Conservation (phyloP, 2,797 vertebrate genomes). For the Setipinna tenuifilis region DNA sequence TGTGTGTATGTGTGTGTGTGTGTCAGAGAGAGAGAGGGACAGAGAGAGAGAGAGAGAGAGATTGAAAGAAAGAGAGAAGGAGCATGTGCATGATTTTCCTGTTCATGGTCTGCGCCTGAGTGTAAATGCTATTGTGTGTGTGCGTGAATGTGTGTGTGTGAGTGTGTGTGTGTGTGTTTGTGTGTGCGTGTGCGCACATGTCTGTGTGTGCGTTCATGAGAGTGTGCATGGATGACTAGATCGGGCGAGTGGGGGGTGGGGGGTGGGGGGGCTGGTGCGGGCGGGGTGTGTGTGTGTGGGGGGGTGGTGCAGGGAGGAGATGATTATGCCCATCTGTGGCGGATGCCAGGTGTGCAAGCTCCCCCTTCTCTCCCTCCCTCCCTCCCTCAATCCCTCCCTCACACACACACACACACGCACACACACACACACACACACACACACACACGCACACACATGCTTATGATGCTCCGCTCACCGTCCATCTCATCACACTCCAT, state of each 20-base stretch:
- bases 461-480: conserved; percentile 60
- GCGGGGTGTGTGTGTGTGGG: conserved; percentile 36
- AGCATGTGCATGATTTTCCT: neutral
- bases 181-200: conserved; percentile 35
- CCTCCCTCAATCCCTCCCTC: conserved; percentile 39
- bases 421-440: too few relatives aligned
- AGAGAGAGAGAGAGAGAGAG: too few relatives aligned
- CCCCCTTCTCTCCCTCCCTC: conserved; percentile 45
- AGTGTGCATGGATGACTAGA: conserved; percentile 50
- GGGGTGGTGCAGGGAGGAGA: conserved; percentile 65
- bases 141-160: conserved; percentile 37
- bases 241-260: conserved; percentile 39
- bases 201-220: conserved; percentile 47
- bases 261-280: conserved; percentile 28
- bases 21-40: too few relatives aligned
- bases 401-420: conserved; percentile 22
- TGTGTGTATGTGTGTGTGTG: neutral
- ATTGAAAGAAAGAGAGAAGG: too few relatives aligned
- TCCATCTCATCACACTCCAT: conserved; percentile 70
- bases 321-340: conserved; percentile 81
- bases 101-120: conserved; percentile 19
- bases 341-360: conserved; percentile 76
- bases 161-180: conserved; percentile 46
- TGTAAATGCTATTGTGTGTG: conserved; percentile 43
- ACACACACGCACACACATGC: conserved; percentile 36